Evolutionary conservation across 53 echinoderm and acorn worm genomes (phyloP).

Genomic region (Echinometra lucunter): DNA sequence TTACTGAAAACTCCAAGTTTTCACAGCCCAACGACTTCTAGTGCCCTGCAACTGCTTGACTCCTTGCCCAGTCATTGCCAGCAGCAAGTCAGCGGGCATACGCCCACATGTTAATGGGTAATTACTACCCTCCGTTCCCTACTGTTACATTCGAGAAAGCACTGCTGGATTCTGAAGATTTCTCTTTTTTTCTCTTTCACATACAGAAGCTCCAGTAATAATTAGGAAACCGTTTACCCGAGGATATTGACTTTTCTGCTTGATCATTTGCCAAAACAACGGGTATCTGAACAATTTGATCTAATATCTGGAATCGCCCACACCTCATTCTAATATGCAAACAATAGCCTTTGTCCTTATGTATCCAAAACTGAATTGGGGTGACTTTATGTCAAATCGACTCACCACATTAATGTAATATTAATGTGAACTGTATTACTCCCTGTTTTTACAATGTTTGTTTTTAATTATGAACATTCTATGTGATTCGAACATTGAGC

Average conservation of each 20-base stretch:
- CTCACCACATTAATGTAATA: background rate
- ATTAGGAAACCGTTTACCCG: background rate
- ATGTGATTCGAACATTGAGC: too few species aligned
- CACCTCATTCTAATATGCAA: constrained; percentile 24
- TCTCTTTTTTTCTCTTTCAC: background rate
- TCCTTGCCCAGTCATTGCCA: background rate
- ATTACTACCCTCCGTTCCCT: constrained; percentile 12
- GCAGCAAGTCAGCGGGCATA: background rate
- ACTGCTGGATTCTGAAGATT: constrained; percentile 7
- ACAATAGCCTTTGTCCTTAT: background rate
- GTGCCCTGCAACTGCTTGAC: background rate
- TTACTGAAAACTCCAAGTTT: background rate
- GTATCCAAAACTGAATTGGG: background rate
- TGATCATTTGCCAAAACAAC: constrained; percentile 47
- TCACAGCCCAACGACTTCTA: background rate
- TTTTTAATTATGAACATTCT: too few species aligned
- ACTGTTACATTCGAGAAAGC: background rate
- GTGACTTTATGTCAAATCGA: background rate
- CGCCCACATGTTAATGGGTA: constrained; percentile 11
- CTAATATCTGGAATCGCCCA: constrained; percentile 2
- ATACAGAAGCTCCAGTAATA: background rate
- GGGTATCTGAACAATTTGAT: background rate
- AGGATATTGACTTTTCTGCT: constrained; percentile 25
- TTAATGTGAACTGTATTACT: too few species aligned
- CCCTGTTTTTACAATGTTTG: too few species aligned